Evolutionary conservation across 2,888 invertebrate species (phyloP).

Genomic region (Thelaira solivaga): DNA sequence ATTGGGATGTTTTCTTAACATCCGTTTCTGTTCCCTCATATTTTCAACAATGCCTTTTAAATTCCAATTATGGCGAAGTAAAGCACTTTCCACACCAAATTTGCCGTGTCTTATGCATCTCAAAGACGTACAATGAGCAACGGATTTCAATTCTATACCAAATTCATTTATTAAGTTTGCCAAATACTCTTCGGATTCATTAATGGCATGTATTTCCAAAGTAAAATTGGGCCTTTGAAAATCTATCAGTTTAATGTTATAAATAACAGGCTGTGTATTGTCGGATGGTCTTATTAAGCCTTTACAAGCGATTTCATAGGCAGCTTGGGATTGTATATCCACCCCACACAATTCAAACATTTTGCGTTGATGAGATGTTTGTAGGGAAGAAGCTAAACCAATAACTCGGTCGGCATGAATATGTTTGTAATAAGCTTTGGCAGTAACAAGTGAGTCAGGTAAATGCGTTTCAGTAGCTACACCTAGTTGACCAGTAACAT

Average conservation of each 20-base stretch:
- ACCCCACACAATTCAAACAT: constrained; percentile 90
- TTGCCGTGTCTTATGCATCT: constrained; percentile 90
- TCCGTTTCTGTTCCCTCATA: constrained; percentile 79
- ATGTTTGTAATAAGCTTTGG: constrained; percentile 84
- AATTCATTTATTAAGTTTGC: constrained; percentile 89
- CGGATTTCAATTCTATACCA: constrained; percentile 86
- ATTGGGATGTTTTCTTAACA: constrained; percentile 77
- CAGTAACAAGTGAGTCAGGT: constrained; percentile 84
- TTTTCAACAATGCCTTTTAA: constrained; percentile 83
- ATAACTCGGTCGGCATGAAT: constrained; percentile 85
- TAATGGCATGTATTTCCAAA: constrained; percentile 90
- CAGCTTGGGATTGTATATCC: constrained; percentile 89
- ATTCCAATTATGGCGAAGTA: constrained; percentile 90
- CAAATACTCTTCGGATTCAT: constrained; percentile 89
- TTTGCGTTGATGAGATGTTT: constrained; percentile 90
- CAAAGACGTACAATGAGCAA: constrained; percentile 88
- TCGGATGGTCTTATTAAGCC: constrained; percentile 88
- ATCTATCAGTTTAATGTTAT: constrained; percentile 89
- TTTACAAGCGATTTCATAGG: constrained; percentile 90
- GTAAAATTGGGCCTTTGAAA: constrained; percentile 91
- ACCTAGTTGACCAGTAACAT: constrained; percentile 86
- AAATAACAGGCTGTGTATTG: constrained; percentile 86
- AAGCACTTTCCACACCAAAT: constrained; percentile 85
- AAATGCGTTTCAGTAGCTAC: constrained; percentile 86
- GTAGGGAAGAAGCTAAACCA: constrained; percentile 85